Evolutionary conservation across 2,888 invertebrate species (phyloP), one percentile per base, ranked within the genome.

Genomic region (Schizotus pectinicornis): DNA sequence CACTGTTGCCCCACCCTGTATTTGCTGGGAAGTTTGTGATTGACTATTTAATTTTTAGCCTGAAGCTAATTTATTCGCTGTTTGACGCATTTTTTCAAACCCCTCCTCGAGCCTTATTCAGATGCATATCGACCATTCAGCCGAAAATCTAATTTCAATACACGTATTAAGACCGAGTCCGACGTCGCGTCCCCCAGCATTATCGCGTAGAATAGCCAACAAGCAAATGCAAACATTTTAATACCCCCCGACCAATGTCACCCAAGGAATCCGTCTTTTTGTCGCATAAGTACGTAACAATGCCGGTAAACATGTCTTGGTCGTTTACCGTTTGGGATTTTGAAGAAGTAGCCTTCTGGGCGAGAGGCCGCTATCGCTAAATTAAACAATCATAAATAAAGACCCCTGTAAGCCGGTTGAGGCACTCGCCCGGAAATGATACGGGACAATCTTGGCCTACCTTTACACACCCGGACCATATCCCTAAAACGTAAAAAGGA

Each of bases 351-450:
- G 53, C 49, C 49, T 36, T 49, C 41, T 43, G 45, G 33, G 63
- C 65, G 64, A 62, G 56, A 62, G 62, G 54, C 61, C 53, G 57
- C 59, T 59, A 57, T 70, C 72, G 74, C 72, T 74, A 74, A 75
- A 75, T 75, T 75, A 71, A 75, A 75, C 74, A 73, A 71, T 72
- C 68, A 74, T 71, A 74, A 73, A 73, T 63, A 67, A 65, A 58
- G 61, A 64, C 61, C 67, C 56, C 56, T 63, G 62, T 70, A 71
- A 71, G 68, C 65, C 63, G 66, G 67, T 54, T 56, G 53, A 43
- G 49, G 41, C 55, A 49, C 42, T 56, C 49, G 49, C 3, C 49
- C 43, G 55, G 48, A 56, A 56, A 56, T 56, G 49, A 56, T 56
- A 49, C 43, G 49, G 55, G 55, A 49, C 55, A 49, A 56, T 37